These are phyloP conservation scores for Chymomyza amoena DNA, from an alignment of 2,888 invertebrate species.

Conservation along the genomic window DNA sequence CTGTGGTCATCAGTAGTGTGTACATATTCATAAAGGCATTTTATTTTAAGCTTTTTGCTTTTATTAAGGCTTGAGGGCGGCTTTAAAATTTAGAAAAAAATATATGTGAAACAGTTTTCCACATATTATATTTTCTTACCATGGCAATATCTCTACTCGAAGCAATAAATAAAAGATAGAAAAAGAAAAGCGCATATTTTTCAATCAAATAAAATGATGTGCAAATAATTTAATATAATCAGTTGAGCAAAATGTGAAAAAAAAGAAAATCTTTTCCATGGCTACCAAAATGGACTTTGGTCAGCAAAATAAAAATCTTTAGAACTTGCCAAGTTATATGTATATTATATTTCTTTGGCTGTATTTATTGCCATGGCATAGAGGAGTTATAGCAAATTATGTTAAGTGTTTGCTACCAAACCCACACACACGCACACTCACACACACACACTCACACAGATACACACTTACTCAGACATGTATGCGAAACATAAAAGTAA, in stretches of 20 bases:
- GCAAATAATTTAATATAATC: constrained; percentile 58
- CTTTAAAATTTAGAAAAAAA: not conserved
- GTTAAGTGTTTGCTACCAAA: constrained; percentile 45
- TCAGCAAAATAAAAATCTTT: constrained; percentile 29
- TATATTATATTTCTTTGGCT: not conserved
- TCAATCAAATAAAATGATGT: constrained; percentile 60
- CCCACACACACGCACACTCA: too few species aligned
- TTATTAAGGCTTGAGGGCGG: not conserved
- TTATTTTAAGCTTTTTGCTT: constrained; percentile 11
- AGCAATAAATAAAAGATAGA: not conserved
- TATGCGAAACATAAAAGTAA: constrained; percentile 7
- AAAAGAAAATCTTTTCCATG: constrained; percentile 8
- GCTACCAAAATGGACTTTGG: constrained; percentile 51
- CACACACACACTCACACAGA: not conserved
- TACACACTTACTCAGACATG: not conserved
- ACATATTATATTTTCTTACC: not conserved
- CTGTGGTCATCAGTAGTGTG: constrained; percentile 1
- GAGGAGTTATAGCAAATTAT: constrained; percentile 30
- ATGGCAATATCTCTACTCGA: not conserved
- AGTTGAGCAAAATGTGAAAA: too few species aligned
- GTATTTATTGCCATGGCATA: constrained; percentile 52
- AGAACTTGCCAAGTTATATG: not conserved
- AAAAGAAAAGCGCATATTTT: not conserved
- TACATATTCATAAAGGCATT: not conserved
- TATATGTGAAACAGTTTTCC: not conserved